Conservation (phyloP, 2,113 vertebrate genomes). For the Neopipo cinnamomea region DNA sequence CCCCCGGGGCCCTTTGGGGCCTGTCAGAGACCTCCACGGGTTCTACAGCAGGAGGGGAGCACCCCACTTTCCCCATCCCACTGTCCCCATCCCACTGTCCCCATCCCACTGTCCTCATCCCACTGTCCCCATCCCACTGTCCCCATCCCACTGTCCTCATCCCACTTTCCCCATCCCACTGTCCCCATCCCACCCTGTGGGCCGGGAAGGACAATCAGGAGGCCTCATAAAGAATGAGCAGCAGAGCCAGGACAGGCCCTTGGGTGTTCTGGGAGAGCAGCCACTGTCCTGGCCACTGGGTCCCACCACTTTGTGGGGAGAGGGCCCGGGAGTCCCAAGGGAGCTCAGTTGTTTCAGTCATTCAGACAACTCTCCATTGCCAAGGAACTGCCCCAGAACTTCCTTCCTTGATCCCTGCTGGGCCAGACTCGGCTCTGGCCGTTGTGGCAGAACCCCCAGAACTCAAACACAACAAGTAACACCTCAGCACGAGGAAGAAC, state of each 20-base stretch:
- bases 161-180: rapidly evolving
- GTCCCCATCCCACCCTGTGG: background rate
- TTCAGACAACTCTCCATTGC: background rate
- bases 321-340: background rate
- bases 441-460: background rate
- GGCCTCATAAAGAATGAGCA: background rate
- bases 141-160: no score
- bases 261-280: background rate
- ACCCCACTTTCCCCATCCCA: background rate
- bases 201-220: background rate
- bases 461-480: background rate
- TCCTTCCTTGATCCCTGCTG: background rate
- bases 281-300: background rate
- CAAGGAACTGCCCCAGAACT: background rate
- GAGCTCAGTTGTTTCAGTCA: rapidly evolving
- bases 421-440: background rate
- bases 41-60: background rate
- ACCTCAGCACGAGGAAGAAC: background rate
- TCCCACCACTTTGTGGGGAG: background rate
- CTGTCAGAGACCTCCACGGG: background rate
- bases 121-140: no score
- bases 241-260: background rate
- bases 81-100: background rate
- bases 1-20: background rate
- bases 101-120: no score